Evolutionary conservation across 2,888 invertebrate genomes (phyloP).

Genomic region (Linnaemya vulpina): DNA sequence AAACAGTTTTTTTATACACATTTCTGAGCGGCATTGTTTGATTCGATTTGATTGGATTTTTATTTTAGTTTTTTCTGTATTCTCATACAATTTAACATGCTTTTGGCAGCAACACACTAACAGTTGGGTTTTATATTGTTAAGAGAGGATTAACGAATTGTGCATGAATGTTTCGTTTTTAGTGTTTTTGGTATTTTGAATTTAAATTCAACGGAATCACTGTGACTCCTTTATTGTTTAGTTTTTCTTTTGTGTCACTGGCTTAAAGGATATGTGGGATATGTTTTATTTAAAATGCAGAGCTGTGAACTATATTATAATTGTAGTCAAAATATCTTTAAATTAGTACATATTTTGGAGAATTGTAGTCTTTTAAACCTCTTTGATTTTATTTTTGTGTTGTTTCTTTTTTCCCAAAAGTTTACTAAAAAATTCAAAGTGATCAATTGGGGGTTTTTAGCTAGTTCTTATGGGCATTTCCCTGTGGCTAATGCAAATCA

Average conservation of each 20-base stretch:
- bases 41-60: constrained; percentile 60
- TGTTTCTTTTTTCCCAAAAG: too few species aligned
- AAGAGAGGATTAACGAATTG: constrained; percentile 40
- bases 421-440: too few species aligned
- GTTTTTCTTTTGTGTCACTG: constrained; percentile 51
- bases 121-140: constrained; percentile 32
- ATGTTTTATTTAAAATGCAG: constrained; percentile 2
- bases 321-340: too few species aligned
- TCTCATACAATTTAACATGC: constrained; percentile 61
- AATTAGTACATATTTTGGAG: too few species aligned
- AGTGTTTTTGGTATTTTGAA: not conserved
- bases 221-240: constrained; percentile 46
- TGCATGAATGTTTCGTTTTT: constrained; percentile 32
- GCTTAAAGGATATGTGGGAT: constrained; percentile 39
- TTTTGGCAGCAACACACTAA: constrained; percentile 23
- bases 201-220: constrained; percentile 65
- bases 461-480: too few species aligned
- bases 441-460: too few species aligned
- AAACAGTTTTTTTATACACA: constrained; percentile 50
- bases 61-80: constrained; percentile 2
- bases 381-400: too few species aligned
- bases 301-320: not conserved
- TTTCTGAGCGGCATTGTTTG: constrained; percentile 62
- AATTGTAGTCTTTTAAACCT: too few species aligned
- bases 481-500: too few species aligned